Evolutionary conservation across 2,888 invertebrate genomes (phyloP).

Genomic region (Psylliodes chrysocephalus): DNA sequence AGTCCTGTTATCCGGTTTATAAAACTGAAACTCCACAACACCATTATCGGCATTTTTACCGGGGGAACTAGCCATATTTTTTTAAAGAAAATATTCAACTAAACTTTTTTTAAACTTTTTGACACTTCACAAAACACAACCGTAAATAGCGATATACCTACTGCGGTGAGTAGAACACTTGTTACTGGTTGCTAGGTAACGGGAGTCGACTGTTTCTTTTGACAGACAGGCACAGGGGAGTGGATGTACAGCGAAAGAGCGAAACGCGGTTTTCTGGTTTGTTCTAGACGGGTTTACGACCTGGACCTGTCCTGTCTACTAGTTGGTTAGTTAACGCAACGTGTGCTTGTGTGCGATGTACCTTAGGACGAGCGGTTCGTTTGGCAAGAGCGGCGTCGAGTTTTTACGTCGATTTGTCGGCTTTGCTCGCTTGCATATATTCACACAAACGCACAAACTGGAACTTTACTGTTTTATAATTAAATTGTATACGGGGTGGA

Average conservation of each 20-base stretch:
- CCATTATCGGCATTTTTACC: conserved; percentile 55
- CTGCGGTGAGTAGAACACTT: too few relatives aligned
- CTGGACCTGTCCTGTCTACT: too few relatives aligned
- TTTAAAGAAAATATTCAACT: background rate
- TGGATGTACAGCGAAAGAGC: background rate
- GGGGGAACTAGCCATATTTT: conserved; percentile 40
- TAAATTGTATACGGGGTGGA: background rate
- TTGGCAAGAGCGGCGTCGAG: conserved; percentile 12
- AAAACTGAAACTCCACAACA: conserved; percentile 54
- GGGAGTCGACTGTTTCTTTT: background rate
- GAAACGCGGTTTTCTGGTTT: too few relatives aligned
- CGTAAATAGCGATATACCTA: background rate
- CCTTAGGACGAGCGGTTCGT: background rate
- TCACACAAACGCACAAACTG: too few relatives aligned
- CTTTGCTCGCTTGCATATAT: conserved; percentile 1
- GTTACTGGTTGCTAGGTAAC: conserved; percentile 10
- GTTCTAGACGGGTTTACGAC: too few relatives aligned
- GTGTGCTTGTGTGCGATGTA: background rate
- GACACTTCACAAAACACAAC: conserved; percentile 3
- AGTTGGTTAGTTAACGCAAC: background rate
- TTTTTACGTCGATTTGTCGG: conserved; percentile 15
- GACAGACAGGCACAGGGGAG: background rate
- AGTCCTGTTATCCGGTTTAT: conserved; percentile 46
- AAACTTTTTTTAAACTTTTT: background rate
- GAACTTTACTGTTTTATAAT: background rate